phyloP scores from a whole-genome alignment of 2,113 vertebrate genomes.

The Gavia stellata region DNA sequence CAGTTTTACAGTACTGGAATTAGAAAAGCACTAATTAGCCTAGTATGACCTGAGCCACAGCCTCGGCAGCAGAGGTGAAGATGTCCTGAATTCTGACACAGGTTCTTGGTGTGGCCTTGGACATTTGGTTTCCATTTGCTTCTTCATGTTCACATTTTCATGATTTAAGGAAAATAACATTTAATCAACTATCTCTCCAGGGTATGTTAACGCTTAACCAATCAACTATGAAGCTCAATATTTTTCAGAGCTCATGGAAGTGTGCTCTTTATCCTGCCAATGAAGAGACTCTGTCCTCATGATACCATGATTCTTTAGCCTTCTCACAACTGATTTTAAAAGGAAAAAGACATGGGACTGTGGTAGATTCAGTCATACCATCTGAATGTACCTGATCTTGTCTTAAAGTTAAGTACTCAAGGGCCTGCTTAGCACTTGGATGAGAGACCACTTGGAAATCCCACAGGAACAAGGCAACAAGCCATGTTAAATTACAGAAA shows the following conservation, averaged over 20 bases:
- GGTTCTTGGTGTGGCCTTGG: not conserved
- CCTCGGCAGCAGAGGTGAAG: not conserved
- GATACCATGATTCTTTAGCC: not conserved
- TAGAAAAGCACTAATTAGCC: not conserved
- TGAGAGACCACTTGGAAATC: not conserved
- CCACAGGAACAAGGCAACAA: not conserved
- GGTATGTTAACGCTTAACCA: not conserved
- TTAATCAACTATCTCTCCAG: not conserved
- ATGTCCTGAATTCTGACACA: not conserved
- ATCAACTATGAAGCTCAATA: not conserved
- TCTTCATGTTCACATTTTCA: not conserved
- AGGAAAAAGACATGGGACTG: not conserved
- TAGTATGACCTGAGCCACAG: not conserved
- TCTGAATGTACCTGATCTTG: not conserved
- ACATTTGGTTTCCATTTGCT: not conserved
- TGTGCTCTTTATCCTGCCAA: not conserved
- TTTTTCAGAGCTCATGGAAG: not conserved
- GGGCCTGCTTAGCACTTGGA: not conserved
- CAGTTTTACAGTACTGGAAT: not conserved
- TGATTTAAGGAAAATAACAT: not conserved
- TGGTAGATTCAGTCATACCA: not conserved
- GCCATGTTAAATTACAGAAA: slow-evolving; percentile 33
- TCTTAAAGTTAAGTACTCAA: not conserved
- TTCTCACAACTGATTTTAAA: not conserved
- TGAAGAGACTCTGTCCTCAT: not conserved